phyloP scores from a whole-genome alignment of 1,140 invertebrate species.

The Drosophila lini region DNA sequence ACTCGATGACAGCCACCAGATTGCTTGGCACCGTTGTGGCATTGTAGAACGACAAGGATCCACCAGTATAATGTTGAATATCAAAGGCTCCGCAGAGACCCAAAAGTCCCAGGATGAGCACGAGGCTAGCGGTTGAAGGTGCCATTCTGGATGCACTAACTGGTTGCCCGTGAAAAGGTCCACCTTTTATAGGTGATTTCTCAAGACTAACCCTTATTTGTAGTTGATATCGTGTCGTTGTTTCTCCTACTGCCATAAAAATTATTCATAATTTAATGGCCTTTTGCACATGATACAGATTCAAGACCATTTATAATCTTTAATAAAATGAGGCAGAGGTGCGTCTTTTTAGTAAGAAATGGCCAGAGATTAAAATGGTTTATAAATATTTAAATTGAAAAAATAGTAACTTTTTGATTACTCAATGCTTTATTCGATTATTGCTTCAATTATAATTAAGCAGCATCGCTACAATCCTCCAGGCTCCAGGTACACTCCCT shows the following conservation, averaged over 20 bases:
- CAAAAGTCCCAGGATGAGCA: conserved; percentile 27
- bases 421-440: background rate
- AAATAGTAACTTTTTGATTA: background rate
- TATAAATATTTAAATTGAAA: background rate
- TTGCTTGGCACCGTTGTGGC: conserved; percentile 33
- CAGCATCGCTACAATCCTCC: conserved; percentile 67
- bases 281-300: conserved; percentile 10
- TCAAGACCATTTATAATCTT: conserved; percentile 25
- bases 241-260: conserved; percentile 41
- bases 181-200: conserved; percentile 39
- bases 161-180: background rate
- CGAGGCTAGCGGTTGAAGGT: conserved; percentile 6
- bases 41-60: background rate
- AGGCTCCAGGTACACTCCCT: conserved; percentile 66
- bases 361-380: background rate
- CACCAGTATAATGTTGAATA: background rate
- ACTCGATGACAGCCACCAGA: conserved; percentile 53
- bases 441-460: conserved; percentile 4
- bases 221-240: conserved; percentile 57
- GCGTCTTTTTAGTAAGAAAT: background rate
- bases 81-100: background rate
- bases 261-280: conserved; percentile 28
- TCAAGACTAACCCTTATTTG: conserved; percentile 41
- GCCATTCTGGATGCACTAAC: conserved; percentile 16
- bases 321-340: background rate